Percentiles rank a stretch among this genome's conserved stretches.
Conservation (phyloP, 2,888 invertebrate species). For the Caenorhabditis becei region DNA sequence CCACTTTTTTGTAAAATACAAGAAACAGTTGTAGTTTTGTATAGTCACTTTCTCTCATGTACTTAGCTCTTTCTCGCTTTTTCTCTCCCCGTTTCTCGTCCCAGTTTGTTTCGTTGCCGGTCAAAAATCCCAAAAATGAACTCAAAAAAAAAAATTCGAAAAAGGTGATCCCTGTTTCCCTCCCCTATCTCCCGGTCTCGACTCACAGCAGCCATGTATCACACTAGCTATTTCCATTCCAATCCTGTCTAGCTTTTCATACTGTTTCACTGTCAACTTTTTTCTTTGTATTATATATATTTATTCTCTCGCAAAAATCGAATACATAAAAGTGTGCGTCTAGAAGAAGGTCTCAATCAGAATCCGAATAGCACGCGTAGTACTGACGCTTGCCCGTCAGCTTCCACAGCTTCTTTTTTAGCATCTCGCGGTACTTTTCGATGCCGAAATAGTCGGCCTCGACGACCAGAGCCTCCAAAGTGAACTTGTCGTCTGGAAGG, state of each 20-base stretch:
- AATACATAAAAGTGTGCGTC: conserved; percentile 8
- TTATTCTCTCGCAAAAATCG: neutral
- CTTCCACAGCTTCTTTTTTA: conserved; percentile 68
- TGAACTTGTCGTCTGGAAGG: conserved; percentile 60
- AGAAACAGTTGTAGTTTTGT: conserved; percentile 9
- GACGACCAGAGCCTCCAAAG: conserved; percentile 53
- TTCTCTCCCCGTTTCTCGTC: conserved; percentile 19
- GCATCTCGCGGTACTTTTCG: conserved; percentile 62
- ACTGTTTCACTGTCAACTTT: neutral
- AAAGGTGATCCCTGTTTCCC: conserved; percentile 31
- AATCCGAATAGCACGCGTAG: conserved; percentile 69
- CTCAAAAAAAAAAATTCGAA: conserved; percentile 51
- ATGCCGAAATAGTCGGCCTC: conserved; percentile 68
- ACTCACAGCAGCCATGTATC: neutral
- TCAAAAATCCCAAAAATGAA: conserved; percentile 55
- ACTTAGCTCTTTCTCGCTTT: conserved; percentile 17
- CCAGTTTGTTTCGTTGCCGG: conserved; percentile 39
- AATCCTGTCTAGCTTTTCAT: neutral
- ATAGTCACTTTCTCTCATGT: conserved; percentile 28
- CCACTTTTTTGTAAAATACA: neutral
- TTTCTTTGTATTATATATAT: neutral
- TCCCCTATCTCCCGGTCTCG: conserved; percentile 50
- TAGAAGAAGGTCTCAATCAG: conserved; percentile 40
- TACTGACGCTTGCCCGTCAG: conserved; percentile 65
- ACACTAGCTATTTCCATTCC: neutral